Percentiles rank a stretch among this genome's conserved stretches.
phyloP scores from a whole-genome alignment of 2,113 vertebrate species.

The Neotoma lepida region DNA sequence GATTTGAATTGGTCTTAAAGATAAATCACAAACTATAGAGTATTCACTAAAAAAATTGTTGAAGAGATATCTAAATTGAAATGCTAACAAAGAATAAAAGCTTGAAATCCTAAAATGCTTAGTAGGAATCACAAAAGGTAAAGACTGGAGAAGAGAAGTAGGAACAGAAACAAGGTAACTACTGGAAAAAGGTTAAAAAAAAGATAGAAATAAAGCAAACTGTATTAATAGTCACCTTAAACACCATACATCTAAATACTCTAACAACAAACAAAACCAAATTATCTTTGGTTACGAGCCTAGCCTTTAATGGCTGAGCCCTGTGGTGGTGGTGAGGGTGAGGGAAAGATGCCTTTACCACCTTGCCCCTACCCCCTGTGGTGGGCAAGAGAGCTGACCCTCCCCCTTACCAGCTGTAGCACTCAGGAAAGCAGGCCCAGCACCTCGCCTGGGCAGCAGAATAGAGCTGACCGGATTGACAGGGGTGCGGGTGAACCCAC shows the following conservation, averaged over 20 bases:
- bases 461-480: no score
- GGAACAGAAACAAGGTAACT: not conserved
- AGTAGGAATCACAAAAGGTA: not conserved
- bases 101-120: not conserved
- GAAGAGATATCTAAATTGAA: not conserved
- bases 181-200: not conserved
- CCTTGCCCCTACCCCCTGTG: not conserved
- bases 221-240: conserved; percentile 7
- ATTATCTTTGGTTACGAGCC: not conserved
- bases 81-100: not conserved
- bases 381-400: not conserved
- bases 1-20: not conserved
- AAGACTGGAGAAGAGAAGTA: not conserved
- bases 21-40: not conserved
- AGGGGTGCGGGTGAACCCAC: no score
- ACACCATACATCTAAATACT: not conserved
- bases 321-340: not conserved
- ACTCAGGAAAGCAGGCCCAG: not conserved
- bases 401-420: not conserved
- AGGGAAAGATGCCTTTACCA: not conserved
- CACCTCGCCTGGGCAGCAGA: no score
- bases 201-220: not conserved
- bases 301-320: not conserved
- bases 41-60: not conserved
- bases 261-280: not conserved